These are phyloP conservation scores for Glyptemys insculpta DNA, from an alignment of 2,797 vertebrate species.

Conservation along the genomic window DNA sequence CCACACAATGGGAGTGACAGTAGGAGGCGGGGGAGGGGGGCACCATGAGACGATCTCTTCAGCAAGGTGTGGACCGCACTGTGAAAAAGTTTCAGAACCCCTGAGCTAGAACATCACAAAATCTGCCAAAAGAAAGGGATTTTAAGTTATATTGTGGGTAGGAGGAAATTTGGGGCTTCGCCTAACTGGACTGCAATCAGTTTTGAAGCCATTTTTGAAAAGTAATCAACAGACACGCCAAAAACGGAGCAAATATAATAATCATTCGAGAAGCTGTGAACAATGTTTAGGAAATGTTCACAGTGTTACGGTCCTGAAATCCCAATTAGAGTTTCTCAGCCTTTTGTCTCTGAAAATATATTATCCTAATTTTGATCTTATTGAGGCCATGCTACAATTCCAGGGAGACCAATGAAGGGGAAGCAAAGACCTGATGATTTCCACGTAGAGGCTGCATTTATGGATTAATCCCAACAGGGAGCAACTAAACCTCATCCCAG, in stretches of 20 bases:
- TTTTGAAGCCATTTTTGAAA: slow-evolving; percentile 37
- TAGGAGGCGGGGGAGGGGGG: background rate
- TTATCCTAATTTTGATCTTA: slow-evolving; percentile 74
- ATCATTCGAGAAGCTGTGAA: slow-evolving; percentile 39
- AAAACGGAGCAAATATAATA: slow-evolving; percentile 40
- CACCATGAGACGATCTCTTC: slow-evolving; percentile 34
- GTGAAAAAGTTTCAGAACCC: slow-evolving; percentile 43
- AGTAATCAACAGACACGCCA: slow-evolving; percentile 32
- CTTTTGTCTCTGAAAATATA: slow-evolving; percentile 65
- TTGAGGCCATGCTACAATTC: slow-evolving; percentile 66
- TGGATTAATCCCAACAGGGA: slow-evolving; percentile 82
- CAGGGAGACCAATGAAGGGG: slow-evolving; percentile 75
- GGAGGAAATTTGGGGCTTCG: slow-evolving; percentile 35
- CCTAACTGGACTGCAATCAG: background rate
- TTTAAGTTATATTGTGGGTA: slow-evolving; percentile 8
- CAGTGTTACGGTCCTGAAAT: slow-evolving; percentile 46
- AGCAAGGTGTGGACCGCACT: slow-evolving; percentile 40
- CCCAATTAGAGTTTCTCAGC: slow-evolving; percentile 43
- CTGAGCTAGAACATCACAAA: slow-evolving; percentile 64
- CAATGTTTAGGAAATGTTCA: slow-evolving; percentile 50
- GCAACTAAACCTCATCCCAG: slow-evolving; percentile 77
- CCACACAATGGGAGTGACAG: background rate
- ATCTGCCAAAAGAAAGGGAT: slow-evolving; percentile 61
- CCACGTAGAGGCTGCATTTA: slow-evolving; percentile 77
- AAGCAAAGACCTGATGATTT: slow-evolving; percentile 75